Percentiles rank a stretch among this genome's conserved stretches.
phyloP scores from a whole-genome alignment of 2,888 invertebrate genomes.

The Corythucha ciliata region DNA sequence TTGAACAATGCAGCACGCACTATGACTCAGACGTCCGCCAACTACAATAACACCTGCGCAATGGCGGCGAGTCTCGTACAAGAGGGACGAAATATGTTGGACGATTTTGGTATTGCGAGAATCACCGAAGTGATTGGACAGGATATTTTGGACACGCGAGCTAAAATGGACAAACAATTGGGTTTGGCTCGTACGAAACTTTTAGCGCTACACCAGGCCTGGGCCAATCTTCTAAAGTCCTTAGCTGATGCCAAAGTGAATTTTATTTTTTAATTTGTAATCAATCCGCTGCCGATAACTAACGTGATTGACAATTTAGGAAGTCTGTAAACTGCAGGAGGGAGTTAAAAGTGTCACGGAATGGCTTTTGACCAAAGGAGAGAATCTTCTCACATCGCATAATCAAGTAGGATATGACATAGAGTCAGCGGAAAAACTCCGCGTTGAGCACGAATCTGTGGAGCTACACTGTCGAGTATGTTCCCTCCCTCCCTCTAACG shows the following conservation, averaged over 20 bases:
- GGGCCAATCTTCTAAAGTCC: constrained; percentile 51
- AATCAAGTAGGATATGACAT: constrained; percentile 64
- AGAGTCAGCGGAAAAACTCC: constrained; percentile 59
- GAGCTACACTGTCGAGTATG: constrained; percentile 62
- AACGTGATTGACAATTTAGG: constrained; percentile 37
- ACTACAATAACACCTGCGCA: constrained; percentile 29
- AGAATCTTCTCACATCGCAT: constrained; percentile 59
- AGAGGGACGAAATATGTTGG: constrained; percentile 41
- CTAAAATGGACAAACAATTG: constrained; percentile 49
- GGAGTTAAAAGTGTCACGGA: constrained; percentile 62
- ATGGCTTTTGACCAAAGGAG: constrained; percentile 69
- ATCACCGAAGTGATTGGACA: constrained; percentile 45
- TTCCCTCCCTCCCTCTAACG: constrained; percentile 19
- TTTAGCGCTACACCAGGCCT: constrained; percentile 49
- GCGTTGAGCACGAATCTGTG: constrained; percentile 62
- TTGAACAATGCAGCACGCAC: constrained; percentile 38
- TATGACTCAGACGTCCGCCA: constrained; percentile 39
- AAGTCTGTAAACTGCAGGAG: constrained; percentile 51
- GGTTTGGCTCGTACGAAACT: constrained; percentile 51
- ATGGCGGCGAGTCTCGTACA: constrained; percentile 25
- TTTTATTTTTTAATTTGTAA: not conserved
- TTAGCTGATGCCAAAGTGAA: constrained; percentile 48
- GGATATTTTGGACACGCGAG: constrained; percentile 52
- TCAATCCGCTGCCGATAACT: not conserved
- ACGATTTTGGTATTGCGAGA: constrained; percentile 31